A percentile compares a stretch with the other conserved stretches of the same genome.
These are phyloP conservation scores for Sphenodon punctatus DNA, from an alignment of 2,797 vertebrate genomes.

Conservation along the genomic window DNA sequence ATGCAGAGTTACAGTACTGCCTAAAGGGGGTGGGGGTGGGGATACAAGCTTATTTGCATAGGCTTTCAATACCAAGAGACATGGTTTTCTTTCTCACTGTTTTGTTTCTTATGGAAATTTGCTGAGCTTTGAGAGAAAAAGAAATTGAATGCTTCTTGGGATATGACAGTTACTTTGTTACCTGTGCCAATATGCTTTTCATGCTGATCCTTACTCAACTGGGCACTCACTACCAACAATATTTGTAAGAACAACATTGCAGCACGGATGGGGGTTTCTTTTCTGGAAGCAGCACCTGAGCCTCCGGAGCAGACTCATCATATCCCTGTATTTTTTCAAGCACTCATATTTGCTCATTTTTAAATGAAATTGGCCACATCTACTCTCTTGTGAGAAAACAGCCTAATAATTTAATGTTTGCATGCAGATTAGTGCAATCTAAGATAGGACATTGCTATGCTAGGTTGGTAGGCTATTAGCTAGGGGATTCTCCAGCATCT, in stretches of 20 bases:
- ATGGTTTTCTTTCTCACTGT: not conserved
- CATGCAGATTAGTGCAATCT: conserved; percentile 51
- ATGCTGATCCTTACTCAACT: not conserved
- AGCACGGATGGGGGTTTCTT: not conserved
- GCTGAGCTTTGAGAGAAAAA: not conserved
- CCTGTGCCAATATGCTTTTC: not conserved
- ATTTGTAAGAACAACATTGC: accelerated
- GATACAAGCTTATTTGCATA: not conserved
- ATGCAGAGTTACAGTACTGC: not conserved
- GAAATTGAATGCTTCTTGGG: not conserved
- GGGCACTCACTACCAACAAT: not conserved
- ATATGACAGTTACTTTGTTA: not conserved
- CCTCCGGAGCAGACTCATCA: not conserved
- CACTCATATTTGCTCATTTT: conserved; percentile 37
- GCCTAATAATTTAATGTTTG: conserved; percentile 63
- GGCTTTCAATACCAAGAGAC: not conserved
- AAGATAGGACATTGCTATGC: conserved; percentile 60
- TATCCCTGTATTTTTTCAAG: not conserved
- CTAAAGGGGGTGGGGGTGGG: not conserved
- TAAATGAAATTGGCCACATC: conserved; percentile 59
- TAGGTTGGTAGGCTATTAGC: conserved; percentile 72
- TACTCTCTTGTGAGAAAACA: conserved; percentile 39
- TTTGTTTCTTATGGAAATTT: not conserved
- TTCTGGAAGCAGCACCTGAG: not conserved
- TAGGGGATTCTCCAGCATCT: conserved; percentile 67